These are phyloP conservation scores for Leontopithecus rosalia DNA, from an alignment of 2,797 vertebrate species.

Conservation along the genomic window DNA sequence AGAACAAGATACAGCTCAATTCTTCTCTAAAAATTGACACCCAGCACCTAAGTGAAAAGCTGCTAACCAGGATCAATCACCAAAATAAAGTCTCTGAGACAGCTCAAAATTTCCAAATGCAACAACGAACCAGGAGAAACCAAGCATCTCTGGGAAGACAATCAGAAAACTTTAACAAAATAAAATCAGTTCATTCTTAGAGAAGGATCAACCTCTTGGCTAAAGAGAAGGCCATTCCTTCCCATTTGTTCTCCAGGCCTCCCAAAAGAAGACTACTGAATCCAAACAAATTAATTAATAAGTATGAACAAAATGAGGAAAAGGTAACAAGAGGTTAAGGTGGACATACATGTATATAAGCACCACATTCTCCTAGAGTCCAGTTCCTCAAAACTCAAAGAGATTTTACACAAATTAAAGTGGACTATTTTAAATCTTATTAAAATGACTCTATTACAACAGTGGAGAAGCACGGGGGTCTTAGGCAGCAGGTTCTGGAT, in stretches of 20 bases:
- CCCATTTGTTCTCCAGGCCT: not conserved
- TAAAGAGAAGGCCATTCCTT: not conserved
- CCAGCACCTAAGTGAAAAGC: conserved; percentile 22
- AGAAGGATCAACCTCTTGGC: not conserved
- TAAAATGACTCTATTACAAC: not conserved
- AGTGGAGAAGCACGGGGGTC: not conserved
- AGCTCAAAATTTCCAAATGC: conserved; percentile 42
- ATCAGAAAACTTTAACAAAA: conserved; percentile 31
- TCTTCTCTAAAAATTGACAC: not conserved
- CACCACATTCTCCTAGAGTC: not conserved
- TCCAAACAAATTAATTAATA: not conserved
- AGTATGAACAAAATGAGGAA: not conserved
- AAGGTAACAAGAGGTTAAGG: not conserved
- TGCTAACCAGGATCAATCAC: not conserved
- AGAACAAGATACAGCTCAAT: not conserved
- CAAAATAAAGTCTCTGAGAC: not conserved
- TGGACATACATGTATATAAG: not conserved
- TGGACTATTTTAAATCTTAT: not conserved
- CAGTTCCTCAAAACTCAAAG: conserved; percentile 38
- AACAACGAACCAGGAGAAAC: conserved; percentile 33
- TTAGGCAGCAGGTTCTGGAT: not conserved
- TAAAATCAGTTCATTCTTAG: conserved; percentile 24
- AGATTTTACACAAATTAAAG: not conserved
- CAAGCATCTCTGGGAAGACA: conserved; percentile 6
- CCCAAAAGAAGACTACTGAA: not conserved